These are phyloP conservation scores for Sebastes matsubarae DNA, from an alignment of 2,797 vertebrate genomes.

Conservation along the genomic window DNA sequence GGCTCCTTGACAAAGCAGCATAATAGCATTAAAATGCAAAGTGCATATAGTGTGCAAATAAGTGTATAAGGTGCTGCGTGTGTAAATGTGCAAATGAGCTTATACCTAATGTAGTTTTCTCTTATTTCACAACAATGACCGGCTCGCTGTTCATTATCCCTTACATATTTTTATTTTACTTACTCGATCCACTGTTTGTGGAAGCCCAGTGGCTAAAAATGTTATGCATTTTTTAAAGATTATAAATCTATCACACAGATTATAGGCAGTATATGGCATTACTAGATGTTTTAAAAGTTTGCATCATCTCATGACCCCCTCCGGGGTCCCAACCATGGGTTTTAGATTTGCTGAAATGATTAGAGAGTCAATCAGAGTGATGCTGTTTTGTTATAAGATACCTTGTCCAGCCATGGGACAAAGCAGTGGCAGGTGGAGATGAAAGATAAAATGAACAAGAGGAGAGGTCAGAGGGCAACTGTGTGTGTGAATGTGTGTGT, in stretches of 20 bases:
- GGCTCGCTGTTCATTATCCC: too few relatives aligned
- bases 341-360: background rate
- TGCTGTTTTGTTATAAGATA: background rate
- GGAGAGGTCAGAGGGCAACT: background rate
- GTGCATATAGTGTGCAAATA: too few relatives aligned
- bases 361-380: background rate
- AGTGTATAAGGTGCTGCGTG: too few relatives aligned
- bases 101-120: too few relatives aligned
- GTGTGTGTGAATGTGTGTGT: conserved; percentile 3
- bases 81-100: too few relatives aligned
- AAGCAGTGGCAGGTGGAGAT: background rate
- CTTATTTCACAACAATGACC: too few relatives aligned
- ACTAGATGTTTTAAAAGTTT: background rate
- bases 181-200: background rate
- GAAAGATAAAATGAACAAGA: conserved; percentile 5
- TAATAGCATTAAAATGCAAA: too few relatives aligned
- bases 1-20: too few relatives aligned
- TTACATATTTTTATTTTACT: too few relatives aligned
- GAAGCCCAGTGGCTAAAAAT: background rate
- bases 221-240: background rate
- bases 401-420: background rate
- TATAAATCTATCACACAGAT: background rate
- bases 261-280: background rate
- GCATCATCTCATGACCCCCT: background rate
- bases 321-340: background rate